A percentile compares a stretch with the other conserved stretches of the same genome.
phyloP scores from a whole-genome alignment of 2,888 invertebrate species.

The Oxyscelio sp. region DNA sequence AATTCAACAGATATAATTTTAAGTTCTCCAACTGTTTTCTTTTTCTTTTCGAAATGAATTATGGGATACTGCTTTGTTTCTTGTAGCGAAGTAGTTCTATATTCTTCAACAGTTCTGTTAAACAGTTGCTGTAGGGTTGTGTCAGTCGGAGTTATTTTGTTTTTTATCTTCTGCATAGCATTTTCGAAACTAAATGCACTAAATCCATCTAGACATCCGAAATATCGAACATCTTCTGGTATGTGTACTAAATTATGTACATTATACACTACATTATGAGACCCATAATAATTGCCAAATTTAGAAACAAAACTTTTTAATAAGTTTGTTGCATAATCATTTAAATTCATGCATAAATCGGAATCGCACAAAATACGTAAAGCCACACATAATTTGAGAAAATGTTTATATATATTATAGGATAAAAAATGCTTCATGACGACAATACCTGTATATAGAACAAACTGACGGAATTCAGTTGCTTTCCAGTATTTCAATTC shows the following conservation, averaged over 20 bases:
- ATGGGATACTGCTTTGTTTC: background rate
- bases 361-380: background rate
- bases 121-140: constrained; percentile 6
- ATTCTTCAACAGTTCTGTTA: constrained; percentile 18
- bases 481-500: too few species aligned
- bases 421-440: background rate
- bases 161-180: too few species aligned
- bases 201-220: too few species aligned
- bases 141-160: too few species aligned
- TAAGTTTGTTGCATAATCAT: background rate
- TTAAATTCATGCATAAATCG: background rate
- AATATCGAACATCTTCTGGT: background rate
- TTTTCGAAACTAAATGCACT: too few species aligned
- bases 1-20: background rate
- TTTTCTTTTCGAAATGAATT: background rate
- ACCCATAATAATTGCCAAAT: background rate
- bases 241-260: constrained; percentile 17
- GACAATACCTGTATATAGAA: too few species aligned
- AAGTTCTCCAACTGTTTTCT: too few species aligned
- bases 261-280: constrained; percentile 6
- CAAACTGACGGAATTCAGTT: too few species aligned
- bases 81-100: background rate
- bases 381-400: background rate
- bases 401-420: background rate
- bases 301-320: background rate